A percentile compares a stretch with the other conserved stretches of the same genome.
These are phyloP conservation scores for Mycteria americana DNA, from an alignment of 2,797 vertebrate genomes.

Conservation along the genomic window DNA sequence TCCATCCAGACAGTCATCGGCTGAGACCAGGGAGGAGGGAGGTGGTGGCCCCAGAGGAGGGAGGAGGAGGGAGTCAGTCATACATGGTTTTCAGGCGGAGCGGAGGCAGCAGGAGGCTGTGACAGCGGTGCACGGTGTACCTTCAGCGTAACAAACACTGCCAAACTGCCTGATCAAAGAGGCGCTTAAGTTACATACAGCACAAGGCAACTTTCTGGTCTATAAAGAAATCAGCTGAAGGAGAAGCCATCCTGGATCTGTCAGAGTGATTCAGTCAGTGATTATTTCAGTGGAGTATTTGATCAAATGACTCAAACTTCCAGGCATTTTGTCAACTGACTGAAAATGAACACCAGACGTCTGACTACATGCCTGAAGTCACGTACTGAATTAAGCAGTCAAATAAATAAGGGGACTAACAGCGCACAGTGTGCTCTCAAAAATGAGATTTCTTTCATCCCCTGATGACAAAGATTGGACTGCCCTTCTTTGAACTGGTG, in stretches of 20 bases:
- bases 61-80: neutral
- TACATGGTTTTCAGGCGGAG: neutral
- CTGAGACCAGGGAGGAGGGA: neutral
- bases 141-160: neutral
- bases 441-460: constrained; percentile 18
- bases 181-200: neutral
- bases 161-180: constrained; percentile 43
- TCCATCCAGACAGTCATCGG: rapidly evolving
- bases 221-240: constrained; percentile 5
- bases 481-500: neutral
- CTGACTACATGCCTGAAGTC: constrained; percentile 31
- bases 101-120: neutral
- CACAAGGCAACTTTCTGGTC: neutral
- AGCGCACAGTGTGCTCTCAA: neutral
- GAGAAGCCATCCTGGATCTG: constrained; percentile 16
- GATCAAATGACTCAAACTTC: constrained; percentile 60
- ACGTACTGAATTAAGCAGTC: constrained; percentile 35
- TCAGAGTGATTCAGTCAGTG: constrained; percentile 23
- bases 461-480: neutral
- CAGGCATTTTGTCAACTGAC: constrained; percentile 56
- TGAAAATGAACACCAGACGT: constrained; percentile 46
- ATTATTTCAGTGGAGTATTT: constrained; percentile 40
- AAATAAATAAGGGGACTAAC: constrained; percentile 9
- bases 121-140: neutral
- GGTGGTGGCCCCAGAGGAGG: neutral